Percentiles rank a stretch among this genome's conserved stretches.
phyloP scores from a whole-genome alignment of 2,797 vertebrate species.

The Prunella strophiata region DNA sequence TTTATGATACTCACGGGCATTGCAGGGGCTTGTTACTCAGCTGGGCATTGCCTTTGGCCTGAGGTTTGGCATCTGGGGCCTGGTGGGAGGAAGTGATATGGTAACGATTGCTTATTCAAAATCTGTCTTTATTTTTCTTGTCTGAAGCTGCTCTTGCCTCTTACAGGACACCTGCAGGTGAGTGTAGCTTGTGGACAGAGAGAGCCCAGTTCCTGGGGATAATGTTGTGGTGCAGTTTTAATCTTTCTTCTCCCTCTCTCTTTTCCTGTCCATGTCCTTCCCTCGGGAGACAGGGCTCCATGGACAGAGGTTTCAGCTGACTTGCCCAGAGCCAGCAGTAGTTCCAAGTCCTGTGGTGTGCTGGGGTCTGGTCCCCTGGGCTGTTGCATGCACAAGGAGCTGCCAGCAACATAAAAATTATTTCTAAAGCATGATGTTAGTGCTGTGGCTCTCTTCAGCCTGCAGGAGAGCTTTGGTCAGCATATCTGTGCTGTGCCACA shows the following conservation, averaged over 20 bases:
- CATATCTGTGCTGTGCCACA: not conserved
- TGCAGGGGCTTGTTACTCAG: not conserved
- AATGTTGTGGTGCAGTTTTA: not conserved
- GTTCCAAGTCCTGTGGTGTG: not conserved
- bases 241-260: not conserved
- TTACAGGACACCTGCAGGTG: not conserved
- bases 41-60: not conserved
- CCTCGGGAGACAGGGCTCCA: not conserved
- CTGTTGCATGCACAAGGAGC: fast-evolving
- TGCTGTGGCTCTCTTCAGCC: not conserved
- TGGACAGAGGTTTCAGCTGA: not conserved
- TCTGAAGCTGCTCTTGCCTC: not conserved
- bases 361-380: fast-evolving
- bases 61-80: not conserved
- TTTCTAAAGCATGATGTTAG: not conserved
- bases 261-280: not conserved
- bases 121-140: not conserved
- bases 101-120: not conserved
- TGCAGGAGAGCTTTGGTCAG: not conserved
- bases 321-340: not conserved
- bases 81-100: not conserved
- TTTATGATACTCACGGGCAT: not conserved
- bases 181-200: not conserved
- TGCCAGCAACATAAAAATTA: not conserved
- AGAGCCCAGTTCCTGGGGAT: not conserved